Evolutionary conservation across 2,797 vertebrate genomes (phyloP), one percentile per base, ranked within the genome.

Genomic region (Erithacus rubecula): DNA sequence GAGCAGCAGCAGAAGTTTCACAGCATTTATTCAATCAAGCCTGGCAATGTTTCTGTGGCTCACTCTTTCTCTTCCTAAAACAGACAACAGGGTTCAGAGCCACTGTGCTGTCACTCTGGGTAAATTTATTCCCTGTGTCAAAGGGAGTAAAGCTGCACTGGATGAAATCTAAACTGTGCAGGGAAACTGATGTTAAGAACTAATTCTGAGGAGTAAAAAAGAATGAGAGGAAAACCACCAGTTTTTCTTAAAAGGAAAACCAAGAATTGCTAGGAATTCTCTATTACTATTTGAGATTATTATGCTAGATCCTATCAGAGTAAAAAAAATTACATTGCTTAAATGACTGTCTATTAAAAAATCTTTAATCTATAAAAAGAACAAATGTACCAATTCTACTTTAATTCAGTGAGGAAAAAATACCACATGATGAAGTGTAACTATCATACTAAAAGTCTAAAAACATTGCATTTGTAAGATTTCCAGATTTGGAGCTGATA

Each of bases 11-110:
- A 97, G 96, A 97, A 97, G 97, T 97, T 98, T 97, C 96, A 97
- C 97, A 97, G 97, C 97, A 97, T 97, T 98, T 97, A 98, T 96
- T 97, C 96, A 97, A 95, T 96, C 97, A 97, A 97, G 97, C 98
- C 96, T 97, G 93, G 95, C 97, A 94, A 65, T 91, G 78, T 96
- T 96, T 96, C 94, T 96, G 94, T 19, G 36, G 83, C 84, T 94
- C 93, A 87, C 69, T 96, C 93, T 96, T 97, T 97, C 95, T 97
- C 94, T 97, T 98, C 93, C 95, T 94, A 94, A 96, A 82, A 87
- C 67, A 95, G 59, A 92, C 89, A 96, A 53, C 93, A 96, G 59
- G 91, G 95, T 97, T 97, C 95, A 94, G 96, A 94, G 69, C 83
- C 24, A 84, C 87, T 96, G 53, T 79, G 89, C 74, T 96, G 76